These are phyloP conservation scores for Agonopterix alstromeriana DNA, from an alignment of 2,888 invertebrate genomes.

Conservation along the genomic window DNA sequence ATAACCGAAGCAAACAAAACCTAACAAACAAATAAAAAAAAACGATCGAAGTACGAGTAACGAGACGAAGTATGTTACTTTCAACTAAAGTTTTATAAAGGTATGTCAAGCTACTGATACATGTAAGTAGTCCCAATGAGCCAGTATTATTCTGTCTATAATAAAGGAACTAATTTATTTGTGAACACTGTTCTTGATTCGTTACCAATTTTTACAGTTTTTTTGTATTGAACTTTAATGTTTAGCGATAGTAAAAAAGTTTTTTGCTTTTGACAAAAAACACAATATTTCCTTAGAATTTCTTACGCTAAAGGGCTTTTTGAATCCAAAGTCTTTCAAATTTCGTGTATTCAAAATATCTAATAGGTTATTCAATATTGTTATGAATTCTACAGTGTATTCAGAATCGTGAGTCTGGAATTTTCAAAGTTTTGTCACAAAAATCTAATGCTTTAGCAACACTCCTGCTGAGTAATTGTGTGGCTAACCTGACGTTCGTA, in stretches of 20 bases:
- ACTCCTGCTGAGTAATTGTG: slow-evolving; percentile 11
- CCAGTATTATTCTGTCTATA: slow-evolving; percentile 1
- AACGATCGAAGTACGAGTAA: no score
- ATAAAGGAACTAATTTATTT: background rate
- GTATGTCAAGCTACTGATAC: slow-evolving; percentile 3
- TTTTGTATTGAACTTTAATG: background rate
- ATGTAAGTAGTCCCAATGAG: background rate
- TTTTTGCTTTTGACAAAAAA: slow-evolving; percentile 2
- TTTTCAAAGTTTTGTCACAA: background rate
- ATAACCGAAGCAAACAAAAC: no score
- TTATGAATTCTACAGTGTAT: slow-evolving; percentile 6
- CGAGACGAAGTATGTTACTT: background rate
- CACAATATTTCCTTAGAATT: slow-evolving; percentile 1
- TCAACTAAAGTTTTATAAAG: slow-evolving; percentile 6
- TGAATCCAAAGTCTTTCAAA: slow-evolving; percentile 3
- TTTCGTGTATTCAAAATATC: slow-evolving; percentile 4
- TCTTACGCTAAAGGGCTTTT: slow-evolving; percentile 1
- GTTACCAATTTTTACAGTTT: background rate
- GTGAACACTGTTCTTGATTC: background rate
- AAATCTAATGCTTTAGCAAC: slow-evolving; percentile 9
- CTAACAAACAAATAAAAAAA: no score
- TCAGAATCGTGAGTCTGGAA: background rate
- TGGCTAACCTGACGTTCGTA: slow-evolving; percentile 1
- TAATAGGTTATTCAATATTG: slow-evolving; percentile 4
- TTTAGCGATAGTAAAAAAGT: background rate